These are phyloP conservation scores for Drosophila trichaetosa DNA, from an alignment of 2,888 invertebrate genomes.

Conservation along the genomic window DNA sequence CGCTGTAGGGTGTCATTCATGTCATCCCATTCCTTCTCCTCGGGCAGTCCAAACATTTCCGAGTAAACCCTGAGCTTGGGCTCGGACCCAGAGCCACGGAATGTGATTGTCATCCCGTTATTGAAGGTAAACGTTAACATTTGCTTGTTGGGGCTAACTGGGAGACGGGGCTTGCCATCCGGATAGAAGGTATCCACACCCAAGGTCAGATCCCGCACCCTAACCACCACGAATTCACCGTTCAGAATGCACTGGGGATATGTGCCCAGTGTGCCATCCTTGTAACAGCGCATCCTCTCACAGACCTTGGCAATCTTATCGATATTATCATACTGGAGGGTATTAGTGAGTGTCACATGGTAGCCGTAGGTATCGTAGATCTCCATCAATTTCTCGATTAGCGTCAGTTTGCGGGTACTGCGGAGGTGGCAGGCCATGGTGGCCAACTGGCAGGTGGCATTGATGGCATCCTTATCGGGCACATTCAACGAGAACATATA, in stretches of 20 bases:
- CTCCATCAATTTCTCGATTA: slow-evolving; percentile 88
- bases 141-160: slow-evolving; percentile 88
- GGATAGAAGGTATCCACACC: slow-evolving; percentile 90
- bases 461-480: slow-evolving; percentile 98
- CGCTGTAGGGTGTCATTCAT: slow-evolving; percentile 88
- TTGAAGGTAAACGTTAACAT: slow-evolving; percentile 97
- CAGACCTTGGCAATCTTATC: slow-evolving; percentile 90
- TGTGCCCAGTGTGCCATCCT: slow-evolving; percentile 85
- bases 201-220: slow-evolving; percentile 94
- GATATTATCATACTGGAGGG: slow-evolving; percentile 92
- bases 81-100: slow-evolving; percentile 98
- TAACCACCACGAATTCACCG: slow-evolving; percentile 88
- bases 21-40: slow-evolving; percentile 88
- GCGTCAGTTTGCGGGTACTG: slow-evolving; percentile 86
- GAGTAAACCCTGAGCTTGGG: slow-evolving; percentile 99
- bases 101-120: slow-evolving; percentile 93
- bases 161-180: slow-evolving; percentile 90
- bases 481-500: slow-evolving; percentile 96
- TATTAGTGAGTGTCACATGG: slow-evolving; percentile 92
- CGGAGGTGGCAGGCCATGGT: slow-evolving; percentile 91
- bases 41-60: slow-evolving; percentile 91
- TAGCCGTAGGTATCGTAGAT: slow-evolving; percentile 95
- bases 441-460: slow-evolving; percentile 92
- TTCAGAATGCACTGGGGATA: slow-evolving; percentile 89
- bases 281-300: slow-evolving; percentile 90